A percentile compares a stretch with the other conserved stretches of the same genome.
Evolutionary conservation across 2,797 vertebrate genomes (phyloP).

Genomic region (Acanthurus tractus): DNA sequence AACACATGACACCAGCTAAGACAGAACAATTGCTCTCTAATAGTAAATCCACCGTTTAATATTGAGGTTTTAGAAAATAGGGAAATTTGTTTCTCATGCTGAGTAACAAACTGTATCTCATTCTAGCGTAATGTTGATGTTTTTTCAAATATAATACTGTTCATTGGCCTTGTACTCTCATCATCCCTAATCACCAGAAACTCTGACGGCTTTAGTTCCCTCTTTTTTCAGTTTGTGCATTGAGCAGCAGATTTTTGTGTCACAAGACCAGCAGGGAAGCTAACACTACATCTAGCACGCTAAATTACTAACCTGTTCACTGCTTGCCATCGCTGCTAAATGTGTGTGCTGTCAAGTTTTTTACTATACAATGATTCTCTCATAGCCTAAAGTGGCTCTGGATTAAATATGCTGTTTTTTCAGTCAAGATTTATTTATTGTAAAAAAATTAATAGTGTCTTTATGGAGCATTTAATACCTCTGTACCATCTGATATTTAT

Average conservation of each 20-base stretch:
- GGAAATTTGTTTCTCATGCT: neutral
- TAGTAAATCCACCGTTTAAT: neutral
- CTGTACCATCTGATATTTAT: neutral
- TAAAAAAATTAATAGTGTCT: neutral
- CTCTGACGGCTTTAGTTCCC: neutral
- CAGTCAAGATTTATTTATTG: neutral
- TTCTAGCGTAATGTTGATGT: neutral
- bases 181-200: neutral
- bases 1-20: slow-evolving; percentile 16
- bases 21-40: slow-evolving; percentile 1
- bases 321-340: no score
- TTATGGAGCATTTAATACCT: neutral
- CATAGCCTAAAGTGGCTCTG: neutral
- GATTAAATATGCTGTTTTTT: neutral
- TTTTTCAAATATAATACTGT: neutral
- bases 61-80: neutral
- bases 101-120: neutral
- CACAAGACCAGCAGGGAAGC: neutral
- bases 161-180: neutral
- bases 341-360: neutral
- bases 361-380: neutral
- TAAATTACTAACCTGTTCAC: neutral
- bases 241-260: neutral
- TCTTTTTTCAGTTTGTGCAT: no score
- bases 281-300: neutral